Percentiles rank a stretch among this genome's conserved stretches.
Conservation (phyloP, 2,888 invertebrate genomes). For the Tethea ocularis region DNA sequence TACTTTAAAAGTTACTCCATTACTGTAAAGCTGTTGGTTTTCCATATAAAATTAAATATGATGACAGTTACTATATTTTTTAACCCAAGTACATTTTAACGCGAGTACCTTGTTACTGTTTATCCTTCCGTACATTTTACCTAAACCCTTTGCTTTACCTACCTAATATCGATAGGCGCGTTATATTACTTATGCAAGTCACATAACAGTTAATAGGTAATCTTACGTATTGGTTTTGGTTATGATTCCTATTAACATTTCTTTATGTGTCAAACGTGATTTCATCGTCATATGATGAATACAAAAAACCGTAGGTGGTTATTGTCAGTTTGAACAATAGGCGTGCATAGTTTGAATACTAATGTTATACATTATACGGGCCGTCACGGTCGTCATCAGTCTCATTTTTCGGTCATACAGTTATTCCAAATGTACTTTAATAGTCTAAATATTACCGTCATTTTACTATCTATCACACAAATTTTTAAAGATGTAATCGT, state of each 20-base stretch:
- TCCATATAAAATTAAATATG: too few relatives aligned
- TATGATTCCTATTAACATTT: constrained; percentile 53
- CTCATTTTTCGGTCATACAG: constrained; percentile 1
- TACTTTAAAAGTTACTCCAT: too few relatives aligned
- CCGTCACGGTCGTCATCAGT: constrained; percentile 31
- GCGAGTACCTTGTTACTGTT: too few relatives aligned
- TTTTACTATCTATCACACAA: neutral
- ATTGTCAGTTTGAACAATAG: constrained; percentile 70
- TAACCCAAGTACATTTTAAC: too few relatives aligned
- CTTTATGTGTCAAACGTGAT: constrained; percentile 60
- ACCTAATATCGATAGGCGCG: constrained; percentile 9
- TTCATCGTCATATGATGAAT: constrained; percentile 60
- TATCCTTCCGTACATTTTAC: neutral
- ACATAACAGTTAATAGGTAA: constrained; percentile 1
- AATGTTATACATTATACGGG: constrained; percentile 50
- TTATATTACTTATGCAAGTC: neutral
- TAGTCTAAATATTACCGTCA: neutral
- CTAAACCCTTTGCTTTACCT: neutral
- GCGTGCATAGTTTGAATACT: constrained; percentile 64
- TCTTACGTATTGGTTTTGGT: constrained; percentile 31
- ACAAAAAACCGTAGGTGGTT: constrained; percentile 62
- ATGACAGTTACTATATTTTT: too few relatives aligned
- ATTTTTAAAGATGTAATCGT: too few relatives aligned
- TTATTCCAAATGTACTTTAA: neutral
- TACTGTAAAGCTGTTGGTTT: too few relatives aligned